Percentiles rank a stretch among this genome's conserved stretches.
phyloP scores from a whole-genome alignment of 2,797 vertebrate genomes.

The Ciconia nigra region DNA sequence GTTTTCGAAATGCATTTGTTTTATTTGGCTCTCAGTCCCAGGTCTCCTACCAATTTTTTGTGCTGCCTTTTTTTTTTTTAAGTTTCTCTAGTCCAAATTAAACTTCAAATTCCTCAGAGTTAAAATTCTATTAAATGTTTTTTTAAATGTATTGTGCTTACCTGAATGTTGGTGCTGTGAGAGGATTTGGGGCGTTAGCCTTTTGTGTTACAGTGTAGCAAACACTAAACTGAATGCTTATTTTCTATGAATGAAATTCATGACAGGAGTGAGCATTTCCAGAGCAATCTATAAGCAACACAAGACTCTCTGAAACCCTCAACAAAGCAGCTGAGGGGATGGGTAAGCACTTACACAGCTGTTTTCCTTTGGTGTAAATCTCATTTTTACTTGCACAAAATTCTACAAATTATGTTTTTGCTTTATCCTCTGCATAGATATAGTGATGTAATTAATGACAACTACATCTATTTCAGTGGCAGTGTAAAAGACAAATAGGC shows the following conservation, averaged over 20 bases:
- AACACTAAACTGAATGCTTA: neutral
- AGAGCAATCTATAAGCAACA: neutral
- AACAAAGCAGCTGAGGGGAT: neutral
- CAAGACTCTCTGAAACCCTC: neutral
- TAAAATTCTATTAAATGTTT: neutral
- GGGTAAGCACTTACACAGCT: neutral
- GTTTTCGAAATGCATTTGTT: neutral
- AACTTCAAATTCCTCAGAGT: neutral
- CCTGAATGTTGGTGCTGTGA: neutral
- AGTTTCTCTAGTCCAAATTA: neutral
- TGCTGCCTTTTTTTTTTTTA: neutral
- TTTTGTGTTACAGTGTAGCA: neutral
- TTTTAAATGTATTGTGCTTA: neutral
- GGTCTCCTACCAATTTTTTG: neutral
- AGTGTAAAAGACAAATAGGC: neutral
- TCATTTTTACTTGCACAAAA: neutral
- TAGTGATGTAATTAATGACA: neutral
- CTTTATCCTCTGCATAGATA: neutral
- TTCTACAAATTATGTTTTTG: neutral
- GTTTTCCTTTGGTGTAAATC: neutral
- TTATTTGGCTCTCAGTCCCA: neutral
- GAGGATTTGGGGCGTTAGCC: neutral
- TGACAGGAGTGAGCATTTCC: neutral
- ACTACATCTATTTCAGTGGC: neutral
- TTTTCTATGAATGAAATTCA: neutral